Evolutionary conservation across 2,888 invertebrate genomes (phyloP), one percentile per base, ranked within the genome.

Genomic region (Pediacus dermestoides): DNA sequence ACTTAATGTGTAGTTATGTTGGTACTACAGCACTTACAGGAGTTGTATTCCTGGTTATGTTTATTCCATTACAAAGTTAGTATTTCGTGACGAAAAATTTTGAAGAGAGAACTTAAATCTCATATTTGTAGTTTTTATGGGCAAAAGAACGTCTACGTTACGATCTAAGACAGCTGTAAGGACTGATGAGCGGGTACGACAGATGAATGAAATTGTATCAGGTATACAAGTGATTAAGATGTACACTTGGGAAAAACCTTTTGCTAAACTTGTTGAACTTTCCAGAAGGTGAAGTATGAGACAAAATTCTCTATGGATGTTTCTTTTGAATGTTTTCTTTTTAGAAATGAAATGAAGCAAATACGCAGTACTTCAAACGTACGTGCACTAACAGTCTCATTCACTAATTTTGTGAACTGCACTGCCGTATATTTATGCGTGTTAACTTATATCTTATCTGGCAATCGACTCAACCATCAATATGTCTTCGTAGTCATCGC

Each of bases 401-500:
- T 86, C 69, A 86, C 87, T 34, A 82, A 91, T 70, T 91, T 89
- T 63, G 81, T 87, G 4, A 85, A 88, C 1, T 82, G 93, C 43
- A 76, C 90, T 35, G 85, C 92, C 21, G 75, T 91, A 32, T 88
- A 89, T 66, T 73, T 82, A 46, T 87, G 88, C 4, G 78, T 93
- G 37, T 71, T 89, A 21, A 77, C 82, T 1, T 88, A 78, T 60
- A 80, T 83, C 16, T 66, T 86, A 16, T 71, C 80, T 1, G 82
- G 82, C 15, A 71, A 82, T 50, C 67, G 77, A 53, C 76, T 92
- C 50, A 82, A 80, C 3, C 83, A 92, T 4, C 85, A 89, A 61
- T 77, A 76, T 61, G 87, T 89, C 11, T 91, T 90, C 67, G 85
- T 91, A 36, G 77, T 89, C 34, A 85, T 89, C 8, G 85, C 91